Evolutionary conservation across 2,113 vertebrate species (phyloP), one percentile per base, ranked within the genome.

Genomic region (Dromas ardeola): DNA sequence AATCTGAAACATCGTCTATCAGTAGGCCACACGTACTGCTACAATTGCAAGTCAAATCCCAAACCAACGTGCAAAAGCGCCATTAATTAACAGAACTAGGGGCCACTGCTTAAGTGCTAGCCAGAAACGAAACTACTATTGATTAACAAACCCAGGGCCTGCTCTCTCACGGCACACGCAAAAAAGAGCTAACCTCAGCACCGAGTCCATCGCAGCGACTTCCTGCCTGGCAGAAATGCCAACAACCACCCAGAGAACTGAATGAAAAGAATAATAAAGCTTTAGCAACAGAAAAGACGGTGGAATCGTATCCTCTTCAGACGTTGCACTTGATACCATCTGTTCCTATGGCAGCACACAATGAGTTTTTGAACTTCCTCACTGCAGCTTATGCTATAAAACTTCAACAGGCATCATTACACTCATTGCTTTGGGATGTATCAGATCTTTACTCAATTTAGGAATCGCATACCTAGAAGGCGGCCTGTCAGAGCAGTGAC

Each of bases 401-500:
- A 74, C 76, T 16, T 25, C 9, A 9, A 3, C 50, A 73, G 43
- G 62, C 30, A 58, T 2, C 42, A 16, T 23, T 1, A 15, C 26
- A 8, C 12, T 6, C 30, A 2, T 21, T 56, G 42, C 69, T 79
- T 11, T 14, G 32, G 79, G 27, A 22, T 14, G 8, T 4, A 13
- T 2, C 49, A 63, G 43, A 36, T 1, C 15, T 9, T 10, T 21
- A 1, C 20, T 52, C 6, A 2, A 1, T 1, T 7, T 3, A 20
- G 62, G 69, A 47, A 16, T 3, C 1, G 50, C 96, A 15, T 67
- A 99, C 99, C 99, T 99, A 81, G 99, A 99, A 26, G 98, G 15
- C 0, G 99, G 99, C 42, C 99, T 98, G 93, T 99, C 99, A 0
- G 99, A 99, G 97, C 98, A 99, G 96, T 99, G 99, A 66, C 99